These are phyloP conservation scores for Crotalus viridis DNA, from an alignment of 2,113 vertebrate genomes.

Conservation along the genomic window DNA sequence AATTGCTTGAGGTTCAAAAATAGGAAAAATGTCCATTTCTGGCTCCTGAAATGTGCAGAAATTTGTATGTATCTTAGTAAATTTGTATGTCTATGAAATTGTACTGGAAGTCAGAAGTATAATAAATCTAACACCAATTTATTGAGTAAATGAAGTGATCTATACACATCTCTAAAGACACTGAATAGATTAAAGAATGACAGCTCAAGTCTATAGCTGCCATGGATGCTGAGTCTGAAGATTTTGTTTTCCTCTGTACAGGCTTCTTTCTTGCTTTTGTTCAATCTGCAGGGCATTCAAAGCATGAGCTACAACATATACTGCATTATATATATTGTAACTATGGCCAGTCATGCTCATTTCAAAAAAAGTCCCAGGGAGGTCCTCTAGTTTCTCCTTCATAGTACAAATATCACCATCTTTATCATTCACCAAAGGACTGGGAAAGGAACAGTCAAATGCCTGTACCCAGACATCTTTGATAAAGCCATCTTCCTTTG, in stretches of 20 bases:
- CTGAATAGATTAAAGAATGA: background rate
- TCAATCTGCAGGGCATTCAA: background rate
- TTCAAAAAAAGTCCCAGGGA: background rate
- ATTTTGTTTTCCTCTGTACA: background rate
- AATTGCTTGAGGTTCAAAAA: background rate
- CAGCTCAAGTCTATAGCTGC: background rate
- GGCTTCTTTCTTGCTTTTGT: background rate
- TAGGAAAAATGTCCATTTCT: background rate
- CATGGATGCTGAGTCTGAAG: background rate
- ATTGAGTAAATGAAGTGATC: background rate
- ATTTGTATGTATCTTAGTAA: background rate
- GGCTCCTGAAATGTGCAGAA: background rate
- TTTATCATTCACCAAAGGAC: background rate
- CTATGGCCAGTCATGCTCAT: background rate
- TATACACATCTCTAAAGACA: background rate
- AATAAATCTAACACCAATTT: background rate
- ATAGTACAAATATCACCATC: background rate
- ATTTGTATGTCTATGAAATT: background rate
- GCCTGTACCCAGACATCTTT: background rate
- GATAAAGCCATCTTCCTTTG: conserved; percentile 5
- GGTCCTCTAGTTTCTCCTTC: background rate
- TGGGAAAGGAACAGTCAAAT: background rate
- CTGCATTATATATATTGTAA: background rate
- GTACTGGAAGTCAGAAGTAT: background rate
- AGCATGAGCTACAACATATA: background rate